phyloP scores from a whole-genome alignment of 2,888 invertebrate species.

The Serripes groenlandicus region DNA sequence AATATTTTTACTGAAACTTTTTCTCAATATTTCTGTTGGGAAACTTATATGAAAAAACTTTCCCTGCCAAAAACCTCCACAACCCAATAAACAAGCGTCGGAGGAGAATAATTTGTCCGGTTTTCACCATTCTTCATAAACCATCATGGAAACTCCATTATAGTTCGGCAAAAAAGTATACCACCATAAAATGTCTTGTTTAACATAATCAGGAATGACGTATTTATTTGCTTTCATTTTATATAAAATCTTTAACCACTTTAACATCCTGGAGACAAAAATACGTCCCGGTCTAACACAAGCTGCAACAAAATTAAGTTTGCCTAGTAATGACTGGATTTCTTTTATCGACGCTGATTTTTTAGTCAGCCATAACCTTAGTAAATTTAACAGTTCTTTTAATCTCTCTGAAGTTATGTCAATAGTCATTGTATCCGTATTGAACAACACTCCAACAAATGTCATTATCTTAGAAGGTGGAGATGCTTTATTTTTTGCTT shows the following conservation, averaged over 20 bases:
- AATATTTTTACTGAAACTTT: too few relatives aligned
- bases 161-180: neutral
- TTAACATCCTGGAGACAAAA: neutral
- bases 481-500: too few relatives aligned
- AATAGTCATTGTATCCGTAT: neutral
- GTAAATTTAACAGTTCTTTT: neutral
- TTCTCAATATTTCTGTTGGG: too few relatives aligned
- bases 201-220: neutral
- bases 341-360: neutral
- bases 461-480: too few relatives aligned
- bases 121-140: neutral
- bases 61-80: neutral
- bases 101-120: neutral
- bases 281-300: neutral
- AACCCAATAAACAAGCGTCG: neutral
- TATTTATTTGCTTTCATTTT: too few relatives aligned
- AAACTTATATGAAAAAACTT: too few relatives aligned
- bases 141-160: neutral
- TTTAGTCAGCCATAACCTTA: neutral
- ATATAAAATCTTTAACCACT: too few relatives aligned
- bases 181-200: too few relatives aligned
- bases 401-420: neutral
- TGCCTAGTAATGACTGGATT: neutral
- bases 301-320: neutral
- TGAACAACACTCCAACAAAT: too few relatives aligned